These are phyloP conservation scores for Hoplostethus atlanticus DNA, from an alignment of 2,797 vertebrate genomes.

Conservation along the genomic window DNA sequence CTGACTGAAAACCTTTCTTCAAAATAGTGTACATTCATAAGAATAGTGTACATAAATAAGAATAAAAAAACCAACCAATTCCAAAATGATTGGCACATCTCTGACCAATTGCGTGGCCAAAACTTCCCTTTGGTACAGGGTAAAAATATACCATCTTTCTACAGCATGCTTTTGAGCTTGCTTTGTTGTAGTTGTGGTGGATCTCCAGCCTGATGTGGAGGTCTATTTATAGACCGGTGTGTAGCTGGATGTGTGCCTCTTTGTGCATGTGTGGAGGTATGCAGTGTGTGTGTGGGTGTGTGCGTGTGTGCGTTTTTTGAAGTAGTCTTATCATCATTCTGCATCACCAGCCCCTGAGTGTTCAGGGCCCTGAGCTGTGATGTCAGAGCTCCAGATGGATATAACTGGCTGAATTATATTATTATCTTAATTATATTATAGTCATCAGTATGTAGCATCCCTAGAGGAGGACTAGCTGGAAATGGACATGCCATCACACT, in stretches of 20 bases:
- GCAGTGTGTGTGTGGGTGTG: not conserved
- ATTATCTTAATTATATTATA: too few species aligned
- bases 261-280: slow-evolving; percentile 5
- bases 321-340: slow-evolving; percentile 12
- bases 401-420: slow-evolving; percentile 49
- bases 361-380: slow-evolving; percentile 42
- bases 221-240: slow-evolving; percentile 64
- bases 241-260: slow-evolving; percentile 18
- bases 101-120: not conserved
- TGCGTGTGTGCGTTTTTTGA: slow-evolving; percentile 12
- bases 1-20: too few species aligned
- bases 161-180: slow-evolving; percentile 1
- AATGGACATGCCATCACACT: slow-evolving; percentile 14
- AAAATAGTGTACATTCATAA: too few species aligned
- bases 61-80: not conserved
- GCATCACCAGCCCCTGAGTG: slow-evolving; percentile 46
- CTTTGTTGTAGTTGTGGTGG: slow-evolving; percentile 30
- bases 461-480: slow-evolving; percentile 20
- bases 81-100: not conserved
- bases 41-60: not conserved
- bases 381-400: slow-evolving; percentile 57
- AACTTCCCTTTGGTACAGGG: not conserved
- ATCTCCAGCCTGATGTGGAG: slow-evolving; percentile 15
- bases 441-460: slow-evolving; percentile 22
- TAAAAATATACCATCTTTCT: slow-evolving; percentile 5